Conservation (phyloP, 2,113 vertebrate species). For the Ia io region DNA sequence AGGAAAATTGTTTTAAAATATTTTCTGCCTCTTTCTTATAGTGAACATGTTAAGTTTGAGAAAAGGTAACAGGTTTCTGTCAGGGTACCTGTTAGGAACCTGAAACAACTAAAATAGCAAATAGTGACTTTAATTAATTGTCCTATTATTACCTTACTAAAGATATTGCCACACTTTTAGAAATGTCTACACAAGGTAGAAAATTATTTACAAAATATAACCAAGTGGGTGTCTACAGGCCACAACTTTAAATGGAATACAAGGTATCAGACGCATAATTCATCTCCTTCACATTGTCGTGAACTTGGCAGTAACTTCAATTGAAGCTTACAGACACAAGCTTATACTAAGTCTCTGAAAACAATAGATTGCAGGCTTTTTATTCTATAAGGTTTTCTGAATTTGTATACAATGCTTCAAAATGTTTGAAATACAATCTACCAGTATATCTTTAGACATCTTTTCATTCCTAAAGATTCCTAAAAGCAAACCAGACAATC, state of each 20-base stretch:
- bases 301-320: background rate
- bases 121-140: background rate
- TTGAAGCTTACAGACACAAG: background rate
- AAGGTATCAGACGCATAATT: background rate
- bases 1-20: background rate
- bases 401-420: conserved; percentile 21
- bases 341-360: background rate
- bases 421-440: background rate
- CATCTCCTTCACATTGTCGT: background rate
- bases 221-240: background rate
- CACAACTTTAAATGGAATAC: conserved; percentile 7
- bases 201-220: conserved; percentile 39
- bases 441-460: background rate
- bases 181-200: background rate
- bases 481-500: background rate
- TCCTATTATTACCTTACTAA: background rate
- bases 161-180: background rate
- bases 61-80: background rate
- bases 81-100: background rate
- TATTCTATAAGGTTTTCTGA: conserved; percentile 19
- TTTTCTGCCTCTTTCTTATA: background rate
- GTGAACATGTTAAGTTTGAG: background rate
- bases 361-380: conserved; percentile 41
- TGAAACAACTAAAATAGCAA: background rate
- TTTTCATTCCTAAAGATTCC: background rate